Percentiles rank a stretch among this genome's conserved stretches.
These are phyloP conservation scores for Cephus pulcher DNA, from an alignment of 2,888 invertebrate genomes.

Conservation along the genomic window DNA sequence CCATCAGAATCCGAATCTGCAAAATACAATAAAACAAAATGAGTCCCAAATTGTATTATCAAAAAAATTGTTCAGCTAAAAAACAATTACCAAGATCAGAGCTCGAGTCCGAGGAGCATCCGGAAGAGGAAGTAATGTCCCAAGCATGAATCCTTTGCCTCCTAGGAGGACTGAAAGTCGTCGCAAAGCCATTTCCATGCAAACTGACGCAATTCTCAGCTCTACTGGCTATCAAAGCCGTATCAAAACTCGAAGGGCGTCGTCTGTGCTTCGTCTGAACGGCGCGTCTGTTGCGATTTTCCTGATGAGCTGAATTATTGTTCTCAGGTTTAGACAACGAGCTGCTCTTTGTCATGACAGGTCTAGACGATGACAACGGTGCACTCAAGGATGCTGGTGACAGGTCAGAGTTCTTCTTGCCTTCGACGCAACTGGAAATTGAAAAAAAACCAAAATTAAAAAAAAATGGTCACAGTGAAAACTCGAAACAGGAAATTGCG, in stretches of 20 bases:
- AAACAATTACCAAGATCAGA: conserved; percentile 19
- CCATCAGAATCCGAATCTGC: conserved; percentile 41
- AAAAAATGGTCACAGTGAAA: too few relatives aligned
- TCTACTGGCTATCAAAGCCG: conserved; percentile 43
- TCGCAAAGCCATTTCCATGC: conserved; percentile 23
- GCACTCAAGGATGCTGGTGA: neutral
- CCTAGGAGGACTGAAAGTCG: conserved; percentile 38
- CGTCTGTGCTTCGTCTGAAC: conserved; percentile 40
- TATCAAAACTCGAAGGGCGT: conserved; percentile 51
- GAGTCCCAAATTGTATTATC: too few relatives aligned
- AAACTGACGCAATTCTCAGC: conserved; percentile 32
- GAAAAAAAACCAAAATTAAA: neutral
- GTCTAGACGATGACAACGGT: neutral
- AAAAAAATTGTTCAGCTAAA: too few relatives aligned
- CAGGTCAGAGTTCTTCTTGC: conserved; percentile 10
- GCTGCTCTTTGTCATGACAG: neutral
- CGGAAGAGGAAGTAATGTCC: conserved; percentile 50
- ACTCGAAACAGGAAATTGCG: too few relatives aligned
- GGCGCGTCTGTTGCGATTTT: conserved; percentile 44
- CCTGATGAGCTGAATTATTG: conserved; percentile 39
- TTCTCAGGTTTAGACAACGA: conserved; percentile 13
- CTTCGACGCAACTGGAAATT: conserved; percentile 17
- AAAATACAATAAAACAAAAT: neutral
- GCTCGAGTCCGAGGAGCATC: conserved; percentile 46
- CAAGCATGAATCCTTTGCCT: conserved; percentile 43